phyloP scores from a whole-genome alignment of 2,113 vertebrate species.

The Corythoichthys intestinalis region DNA sequence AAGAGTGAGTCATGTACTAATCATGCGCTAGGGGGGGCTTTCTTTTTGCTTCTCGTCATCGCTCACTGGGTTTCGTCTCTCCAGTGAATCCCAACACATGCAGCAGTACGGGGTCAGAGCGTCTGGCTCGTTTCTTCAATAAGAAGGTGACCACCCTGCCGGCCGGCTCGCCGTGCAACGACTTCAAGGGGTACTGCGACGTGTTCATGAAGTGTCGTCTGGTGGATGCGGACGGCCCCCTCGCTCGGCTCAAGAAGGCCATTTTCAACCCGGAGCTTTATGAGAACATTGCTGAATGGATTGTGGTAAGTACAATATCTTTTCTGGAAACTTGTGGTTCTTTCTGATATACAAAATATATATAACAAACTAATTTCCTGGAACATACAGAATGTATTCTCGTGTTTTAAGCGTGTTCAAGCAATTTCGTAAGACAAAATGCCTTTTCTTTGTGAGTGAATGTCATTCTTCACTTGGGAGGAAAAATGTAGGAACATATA shows the following conservation, averaged over 20 bases:
- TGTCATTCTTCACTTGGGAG: not conserved
- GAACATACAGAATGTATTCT: not conserved
- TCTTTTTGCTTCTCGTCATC: not conserved
- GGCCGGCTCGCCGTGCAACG: slow-evolving; percentile 95
- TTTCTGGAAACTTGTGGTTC: not conserved
- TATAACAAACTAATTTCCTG: not conserved
- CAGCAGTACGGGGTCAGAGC: slow-evolving; percentile 67
- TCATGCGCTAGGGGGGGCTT: not conserved
- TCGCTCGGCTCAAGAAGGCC: slow-evolving; percentile 95
- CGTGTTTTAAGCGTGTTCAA: not conserved
- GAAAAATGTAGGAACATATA: not conserved
- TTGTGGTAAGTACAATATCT: slow-evolving; percentile 79
- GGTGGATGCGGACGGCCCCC: slow-evolving; percentile 93
- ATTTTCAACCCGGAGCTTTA: slow-evolving; percentile 98
- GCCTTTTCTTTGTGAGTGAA: not conserved
- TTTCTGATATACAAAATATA: not conserved
- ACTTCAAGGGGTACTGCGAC: slow-evolving; percentile 97
- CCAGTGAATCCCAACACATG: slow-evolving; percentile 68
- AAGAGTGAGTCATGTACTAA: slow-evolving; percentile 79
- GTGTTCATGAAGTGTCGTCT: slow-evolving; percentile 97
- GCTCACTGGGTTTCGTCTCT: not conserved
- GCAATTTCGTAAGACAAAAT: not conserved
- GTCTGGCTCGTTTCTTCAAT: slow-evolving; percentile 76
- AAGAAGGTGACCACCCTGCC: slow-evolving; percentile 89
- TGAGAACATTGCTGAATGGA: slow-evolving; percentile 98